Conservation (phyloP, 2,888 invertebrate genomes). For the Macrophya alboannulata region DNA sequence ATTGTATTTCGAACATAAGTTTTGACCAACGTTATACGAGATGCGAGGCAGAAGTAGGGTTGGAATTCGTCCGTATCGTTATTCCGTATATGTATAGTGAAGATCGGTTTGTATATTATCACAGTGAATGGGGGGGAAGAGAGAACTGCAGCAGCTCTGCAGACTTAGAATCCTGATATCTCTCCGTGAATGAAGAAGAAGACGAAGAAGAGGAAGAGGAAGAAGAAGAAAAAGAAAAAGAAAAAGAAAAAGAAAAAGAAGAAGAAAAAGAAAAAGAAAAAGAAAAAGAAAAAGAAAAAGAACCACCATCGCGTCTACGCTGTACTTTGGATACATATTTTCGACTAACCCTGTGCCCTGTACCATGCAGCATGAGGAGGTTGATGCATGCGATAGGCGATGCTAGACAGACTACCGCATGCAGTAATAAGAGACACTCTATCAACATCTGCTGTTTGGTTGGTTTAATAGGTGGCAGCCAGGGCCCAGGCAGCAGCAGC, state of each 20-base stretch:
- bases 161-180: too few species aligned
- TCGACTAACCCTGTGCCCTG: neutral
- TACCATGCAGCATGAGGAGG: neutral
- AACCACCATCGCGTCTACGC: neutral
- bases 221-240: neutral
- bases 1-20: neutral
- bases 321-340: neutral
- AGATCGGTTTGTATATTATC: slow-evolving; percentile 37
- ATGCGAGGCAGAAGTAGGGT: neutral
- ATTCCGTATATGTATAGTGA: slow-evolving; percentile 1
- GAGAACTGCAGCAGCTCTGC: too few species aligned
- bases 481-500: neutral
- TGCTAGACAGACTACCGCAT: slow-evolving; percentile 13
- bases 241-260: neutral
- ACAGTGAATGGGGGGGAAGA: neutral
- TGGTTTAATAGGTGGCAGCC: slow-evolving; percentile 26
- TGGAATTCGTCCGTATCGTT: slow-evolving; percentile 1
- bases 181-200: too few species aligned
- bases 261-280: neutral
- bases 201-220: neutral
- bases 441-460: slow-evolving; percentile 45
- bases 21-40: neutral
- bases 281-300: neutral
- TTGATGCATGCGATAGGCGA: neutral
- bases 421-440: slow-evolving; percentile 39